phyloP scores from a whole-genome alignment of 2,797 vertebrate species.

The Masticophis lateralis region DNA sequence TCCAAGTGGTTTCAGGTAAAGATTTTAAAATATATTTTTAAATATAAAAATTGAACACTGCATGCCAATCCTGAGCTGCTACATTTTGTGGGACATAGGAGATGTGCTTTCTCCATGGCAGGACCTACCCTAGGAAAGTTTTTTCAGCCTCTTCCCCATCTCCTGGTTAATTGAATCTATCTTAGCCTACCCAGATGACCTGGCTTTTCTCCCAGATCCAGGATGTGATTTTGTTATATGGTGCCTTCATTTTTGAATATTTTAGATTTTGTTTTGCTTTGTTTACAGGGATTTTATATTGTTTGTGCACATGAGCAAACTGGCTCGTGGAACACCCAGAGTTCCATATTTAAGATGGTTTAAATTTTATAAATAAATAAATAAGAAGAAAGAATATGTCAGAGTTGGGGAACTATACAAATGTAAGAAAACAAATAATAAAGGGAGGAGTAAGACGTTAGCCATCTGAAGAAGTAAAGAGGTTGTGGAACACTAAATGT shows the following conservation, averaged over 20 bases:
- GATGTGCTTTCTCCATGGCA: background rate
- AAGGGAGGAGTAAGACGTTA: background rate
- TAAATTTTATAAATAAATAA: background rate
- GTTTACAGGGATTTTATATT: background rate
- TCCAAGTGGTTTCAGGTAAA: background rate
- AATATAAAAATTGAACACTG: background rate
- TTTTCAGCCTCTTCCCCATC: background rate
- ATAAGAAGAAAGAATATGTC: background rate
- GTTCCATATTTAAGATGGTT: background rate
- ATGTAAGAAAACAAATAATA: background rate
- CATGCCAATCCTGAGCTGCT: background rate
- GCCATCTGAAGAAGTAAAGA: background rate
- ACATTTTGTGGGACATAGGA: background rate
- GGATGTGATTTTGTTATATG: background rate
- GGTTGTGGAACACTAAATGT: background rate
- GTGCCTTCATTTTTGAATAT: background rate
- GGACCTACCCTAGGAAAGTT: background rate
- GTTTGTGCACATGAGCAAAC: background rate
- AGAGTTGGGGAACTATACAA: background rate
- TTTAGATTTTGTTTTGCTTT: background rate
- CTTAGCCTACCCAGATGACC: background rate
- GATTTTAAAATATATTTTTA: background rate
- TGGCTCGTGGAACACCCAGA: background rate
- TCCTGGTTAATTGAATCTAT: background rate
- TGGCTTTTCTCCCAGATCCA: background rate